phyloP scores from a whole-genome alignment of 2,113 vertebrate genomes.

The Sinocyclocheilus anshuiensis region DNA sequence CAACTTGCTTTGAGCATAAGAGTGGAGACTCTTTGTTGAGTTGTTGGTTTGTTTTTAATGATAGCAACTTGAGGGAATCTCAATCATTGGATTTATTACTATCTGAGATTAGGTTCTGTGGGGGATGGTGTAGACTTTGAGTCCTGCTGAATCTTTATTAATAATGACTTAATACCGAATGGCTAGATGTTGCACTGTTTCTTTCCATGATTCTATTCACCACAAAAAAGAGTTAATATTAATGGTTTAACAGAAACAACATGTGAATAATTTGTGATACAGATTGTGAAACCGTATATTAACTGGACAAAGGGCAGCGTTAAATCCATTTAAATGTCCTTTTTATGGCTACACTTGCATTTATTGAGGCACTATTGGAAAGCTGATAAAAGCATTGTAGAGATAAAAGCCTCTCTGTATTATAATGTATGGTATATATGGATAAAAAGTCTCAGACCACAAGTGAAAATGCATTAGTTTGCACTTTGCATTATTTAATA shows the following conservation, averaged over 20 bases:
- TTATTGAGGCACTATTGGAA: not conserved
- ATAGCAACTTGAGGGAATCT: not conserved
- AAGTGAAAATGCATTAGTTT: not conserved
- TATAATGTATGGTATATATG: not conserved
- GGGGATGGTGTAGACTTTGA: constrained; percentile 24
- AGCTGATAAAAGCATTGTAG: not conserved
- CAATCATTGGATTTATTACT: constrained; percentile 32
- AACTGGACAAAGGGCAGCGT: not conserved
- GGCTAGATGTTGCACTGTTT: not conserved
- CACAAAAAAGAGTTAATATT: not conserved
- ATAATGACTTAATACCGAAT: not conserved
- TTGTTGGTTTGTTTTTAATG: not conserved
- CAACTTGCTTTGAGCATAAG: not conserved
- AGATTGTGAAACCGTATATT: not conserved
- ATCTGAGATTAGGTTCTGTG: not conserved
- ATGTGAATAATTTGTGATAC: not conserved
- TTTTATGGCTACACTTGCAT: not conserved
- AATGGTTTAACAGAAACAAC: not conserved
- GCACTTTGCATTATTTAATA: not conserved
- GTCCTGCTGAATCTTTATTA: not conserved
- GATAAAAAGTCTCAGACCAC: not conserved
- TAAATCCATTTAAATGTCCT: not conserved
- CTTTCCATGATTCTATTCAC: not conserved
- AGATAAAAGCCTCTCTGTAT: not conserved
- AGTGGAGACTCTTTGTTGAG: not conserved